Conservation (phyloP, 2,113 vertebrate genomes). For the Hemiscyllium ocellatum region DNA sequence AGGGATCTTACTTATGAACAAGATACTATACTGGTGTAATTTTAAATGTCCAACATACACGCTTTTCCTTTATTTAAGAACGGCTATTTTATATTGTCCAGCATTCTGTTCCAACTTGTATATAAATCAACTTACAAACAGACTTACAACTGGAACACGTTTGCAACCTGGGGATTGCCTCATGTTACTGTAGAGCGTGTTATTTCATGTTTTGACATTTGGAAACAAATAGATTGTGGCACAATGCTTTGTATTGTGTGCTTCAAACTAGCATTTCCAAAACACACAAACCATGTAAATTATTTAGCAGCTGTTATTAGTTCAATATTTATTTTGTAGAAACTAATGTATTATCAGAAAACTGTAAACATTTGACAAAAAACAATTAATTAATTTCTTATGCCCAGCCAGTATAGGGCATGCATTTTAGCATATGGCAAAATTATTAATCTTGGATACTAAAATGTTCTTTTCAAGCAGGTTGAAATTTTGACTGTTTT, state of each 20-base stretch:
- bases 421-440: not conserved
- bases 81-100: too few relatives aligned
- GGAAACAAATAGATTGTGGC: not conserved
- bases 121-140: too few relatives aligned
- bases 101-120: too few relatives aligned
- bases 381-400: not conserved
- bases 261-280: not conserved
- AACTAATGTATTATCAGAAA: not conserved
- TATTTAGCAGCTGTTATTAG: not conserved
- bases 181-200: not conserved
- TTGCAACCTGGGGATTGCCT: too few relatives aligned
- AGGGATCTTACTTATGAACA: too few relatives aligned
- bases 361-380: not conserved
- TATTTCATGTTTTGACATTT: not conserved
- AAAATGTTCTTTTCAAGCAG: not conserved
- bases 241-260: not conserved
- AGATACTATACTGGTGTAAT: too few relatives aligned
- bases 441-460: not conserved
- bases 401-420: not conserved
- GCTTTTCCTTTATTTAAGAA: too few relatives aligned
- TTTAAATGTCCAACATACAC: too few relatives aligned
- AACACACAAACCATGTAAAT: not conserved
- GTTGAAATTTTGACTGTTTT: not conserved
- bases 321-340: not conserved
- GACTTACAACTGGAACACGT: too few relatives aligned